Conservation (phyloP, 92 coral and sea anemone genomes). For the Bergia sp. region DNA sequence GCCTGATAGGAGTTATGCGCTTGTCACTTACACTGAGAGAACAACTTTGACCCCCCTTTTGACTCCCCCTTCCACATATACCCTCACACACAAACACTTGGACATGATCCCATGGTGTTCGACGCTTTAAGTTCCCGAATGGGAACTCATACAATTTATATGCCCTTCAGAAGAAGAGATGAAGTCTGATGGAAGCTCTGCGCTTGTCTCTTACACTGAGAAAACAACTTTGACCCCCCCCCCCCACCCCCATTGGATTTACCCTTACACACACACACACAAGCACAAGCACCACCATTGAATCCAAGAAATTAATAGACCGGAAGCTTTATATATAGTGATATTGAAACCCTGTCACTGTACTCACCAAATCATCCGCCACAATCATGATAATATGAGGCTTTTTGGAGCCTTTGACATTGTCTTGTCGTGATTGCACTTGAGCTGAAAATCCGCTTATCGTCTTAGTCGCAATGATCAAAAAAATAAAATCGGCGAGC, state of each 20-base stretch:
- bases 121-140: too few relatives aligned
- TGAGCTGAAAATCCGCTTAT: background rate
- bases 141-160: too few relatives aligned
- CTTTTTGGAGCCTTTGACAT: slow-evolving; percentile 45
- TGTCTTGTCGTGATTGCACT: slow-evolving; percentile 13
- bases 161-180: too few relatives aligned
- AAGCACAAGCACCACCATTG: background rate
- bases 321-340: background rate
- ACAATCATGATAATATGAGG: slow-evolving; percentile 95
- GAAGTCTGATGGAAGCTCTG: too few relatives aligned
- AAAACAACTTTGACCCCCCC: too few relatives aligned
- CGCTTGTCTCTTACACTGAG: too few relatives aligned
- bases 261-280: background rate
- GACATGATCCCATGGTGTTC: too few relatives aligned
- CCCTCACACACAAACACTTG: too few relatives aligned
- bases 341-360: background rate
- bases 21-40: background rate
- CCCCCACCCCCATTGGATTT: too few relatives aligned
- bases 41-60: too few relatives aligned
- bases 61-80: too few relatives aligned
- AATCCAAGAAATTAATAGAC: background rate
- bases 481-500: slow-evolving; percentile 22
- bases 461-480: slow-evolving; percentile 11
- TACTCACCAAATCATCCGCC: slow-evolving; percentile 94
- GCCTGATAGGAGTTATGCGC: too few relatives aligned